Evolutionary conservation across 2,797 vertebrate species (phyloP).

Genomic region (Epinephelus coioides): DNA sequence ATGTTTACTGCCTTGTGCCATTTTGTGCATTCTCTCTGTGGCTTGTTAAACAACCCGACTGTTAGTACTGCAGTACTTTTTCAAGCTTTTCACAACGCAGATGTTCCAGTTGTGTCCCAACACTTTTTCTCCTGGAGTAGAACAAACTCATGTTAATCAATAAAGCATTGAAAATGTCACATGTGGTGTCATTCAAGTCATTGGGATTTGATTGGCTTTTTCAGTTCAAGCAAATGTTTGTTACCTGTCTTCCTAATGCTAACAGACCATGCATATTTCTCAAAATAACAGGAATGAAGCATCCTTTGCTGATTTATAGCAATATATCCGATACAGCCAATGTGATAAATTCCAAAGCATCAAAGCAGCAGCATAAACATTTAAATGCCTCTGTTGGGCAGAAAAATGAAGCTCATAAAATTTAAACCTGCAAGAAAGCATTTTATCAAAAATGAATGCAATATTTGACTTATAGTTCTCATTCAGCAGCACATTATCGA

Average conservation of each 20-base stretch:
- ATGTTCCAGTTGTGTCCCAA: constrained; percentile 24
- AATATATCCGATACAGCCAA: background rate
- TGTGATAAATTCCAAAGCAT: background rate
- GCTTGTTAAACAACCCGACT: constrained; percentile 38
- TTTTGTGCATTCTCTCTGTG: constrained; percentile 35
- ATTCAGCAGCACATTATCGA: background rate
- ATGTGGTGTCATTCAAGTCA: background rate
- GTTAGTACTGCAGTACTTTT: constrained; percentile 30
- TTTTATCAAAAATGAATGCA: background rate
- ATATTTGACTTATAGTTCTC: background rate
- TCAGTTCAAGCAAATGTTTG: background rate
- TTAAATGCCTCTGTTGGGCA: background rate
- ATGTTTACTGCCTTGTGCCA: constrained; percentile 61
- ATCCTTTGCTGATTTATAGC: background rate
- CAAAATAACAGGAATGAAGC: background rate
- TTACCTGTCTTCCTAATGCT: background rate
- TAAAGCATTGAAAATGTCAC: constrained; percentile 57
- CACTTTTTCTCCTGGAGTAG: constrained; percentile 13
- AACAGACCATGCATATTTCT: background rate
- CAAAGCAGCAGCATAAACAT: background rate
- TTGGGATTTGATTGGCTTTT: background rate
- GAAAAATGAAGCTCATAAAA: background rate
- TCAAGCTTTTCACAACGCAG: constrained; percentile 17
- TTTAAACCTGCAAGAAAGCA: too few species aligned
- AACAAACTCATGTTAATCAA: constrained; percentile 36